phyloP scores from a whole-genome alignment of 2,113 vertebrate species.

The Bettongia penicillata region DNA sequence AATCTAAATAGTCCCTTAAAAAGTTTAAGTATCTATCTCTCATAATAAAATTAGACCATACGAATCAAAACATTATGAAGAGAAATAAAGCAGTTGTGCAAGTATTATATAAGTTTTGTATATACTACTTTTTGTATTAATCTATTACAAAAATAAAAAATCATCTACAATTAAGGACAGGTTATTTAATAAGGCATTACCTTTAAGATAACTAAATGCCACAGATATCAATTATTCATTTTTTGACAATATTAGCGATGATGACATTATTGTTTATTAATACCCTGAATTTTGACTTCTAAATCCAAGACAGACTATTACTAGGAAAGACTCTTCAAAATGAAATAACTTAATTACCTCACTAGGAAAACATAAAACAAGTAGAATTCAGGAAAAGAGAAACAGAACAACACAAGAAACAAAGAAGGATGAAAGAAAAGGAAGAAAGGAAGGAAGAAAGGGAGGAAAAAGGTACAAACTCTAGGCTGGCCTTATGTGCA shows the following conservation, averaged over 20 bases:
- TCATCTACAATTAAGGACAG: slow-evolving; percentile 17
- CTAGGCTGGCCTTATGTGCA: neutral
- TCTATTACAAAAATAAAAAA: slow-evolving; percentile 33
- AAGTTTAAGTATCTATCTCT: slow-evolving; percentile 45
- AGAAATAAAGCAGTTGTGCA: neutral
- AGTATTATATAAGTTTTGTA: slow-evolving; percentile 30
- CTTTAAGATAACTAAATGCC: slow-evolving; percentile 38
- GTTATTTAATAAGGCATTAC: slow-evolving; percentile 37
- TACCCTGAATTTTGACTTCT: slow-evolving; percentile 9
- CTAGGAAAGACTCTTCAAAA: slow-evolving; percentile 42
- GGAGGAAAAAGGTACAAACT: neutral
- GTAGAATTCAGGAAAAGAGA: neutral
- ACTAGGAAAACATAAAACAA: neutral
- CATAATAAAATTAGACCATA: slow-evolving; percentile 44
- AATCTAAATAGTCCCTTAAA: slow-evolving; percentile 48
- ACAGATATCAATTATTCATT: slow-evolving; percentile 7
- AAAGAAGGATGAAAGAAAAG: neutral
- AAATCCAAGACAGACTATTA: slow-evolving; percentile 26
- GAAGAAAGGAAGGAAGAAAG: too few relatives aligned
- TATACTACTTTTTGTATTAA: slow-evolving; percentile 18
- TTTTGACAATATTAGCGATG: slow-evolving; percentile 12
- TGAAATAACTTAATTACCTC: slow-evolving; percentile 42
- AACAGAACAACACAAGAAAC: neutral
- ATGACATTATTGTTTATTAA: slow-evolving; percentile 9
- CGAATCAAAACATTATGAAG: slow-evolving; percentile 57